Percentiles rank a stretch among this genome's conserved stretches.
Evolutionary conservation across 2,888 invertebrate species (phyloP).

Genomic region (Coremacera marginata): DNA sequence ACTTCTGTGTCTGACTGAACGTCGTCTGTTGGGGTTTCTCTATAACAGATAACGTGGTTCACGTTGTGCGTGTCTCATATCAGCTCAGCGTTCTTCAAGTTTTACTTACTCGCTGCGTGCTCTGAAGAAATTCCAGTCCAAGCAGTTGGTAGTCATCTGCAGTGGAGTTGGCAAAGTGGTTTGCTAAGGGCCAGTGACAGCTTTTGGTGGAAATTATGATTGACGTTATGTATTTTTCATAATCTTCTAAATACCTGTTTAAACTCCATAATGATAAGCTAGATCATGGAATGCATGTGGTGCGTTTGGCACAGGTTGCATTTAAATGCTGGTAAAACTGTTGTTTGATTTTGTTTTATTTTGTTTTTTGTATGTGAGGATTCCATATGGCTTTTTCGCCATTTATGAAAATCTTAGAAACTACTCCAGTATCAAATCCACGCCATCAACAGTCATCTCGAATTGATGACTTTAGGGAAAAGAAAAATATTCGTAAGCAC

Average conservation of each 20-base stretch:
- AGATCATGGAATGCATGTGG: background rate
- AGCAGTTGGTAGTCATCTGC: background rate
- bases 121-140: background rate
- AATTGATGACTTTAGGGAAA: too few relatives aligned
- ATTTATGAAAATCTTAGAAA: too few relatives aligned
- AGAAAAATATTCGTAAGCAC: too few relatives aligned
- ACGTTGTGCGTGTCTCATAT: conserved; percentile 18
- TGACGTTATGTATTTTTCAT: conserved; percentile 34
- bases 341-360: too few relatives aligned
- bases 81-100: background rate
- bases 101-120: background rate
- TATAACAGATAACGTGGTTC: background rate
- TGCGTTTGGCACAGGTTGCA: too few relatives aligned
- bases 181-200: conserved; percentile 23
- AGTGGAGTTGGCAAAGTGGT: background rate
- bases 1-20: background rate
- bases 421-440: too few relatives aligned
- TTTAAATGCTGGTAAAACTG: too few relatives aligned
- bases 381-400: too few relatives aligned
- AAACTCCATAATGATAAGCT: conserved; percentile 6
- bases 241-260: conserved; percentile 35
- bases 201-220: conserved; percentile 37
- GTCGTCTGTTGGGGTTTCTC: background rate
- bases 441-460: too few relatives aligned
- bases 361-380: too few relatives aligned